phyloP scores from a whole-genome alignment of 2,888 invertebrate species.

The Coremacera marginata region DNA sequence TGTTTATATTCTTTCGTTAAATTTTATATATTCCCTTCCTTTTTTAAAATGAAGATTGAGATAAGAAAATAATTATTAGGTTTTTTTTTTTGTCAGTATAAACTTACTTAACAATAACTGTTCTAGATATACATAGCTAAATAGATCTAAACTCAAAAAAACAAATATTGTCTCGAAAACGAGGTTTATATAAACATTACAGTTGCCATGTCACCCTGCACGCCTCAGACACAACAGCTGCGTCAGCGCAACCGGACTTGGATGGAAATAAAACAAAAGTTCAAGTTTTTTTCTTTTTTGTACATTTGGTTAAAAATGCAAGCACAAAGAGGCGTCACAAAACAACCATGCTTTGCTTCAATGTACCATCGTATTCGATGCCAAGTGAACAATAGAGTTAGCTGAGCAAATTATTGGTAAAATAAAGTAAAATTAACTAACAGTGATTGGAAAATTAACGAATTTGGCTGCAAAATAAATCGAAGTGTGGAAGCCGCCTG shows the following conservation, averaged over 20 bases:
- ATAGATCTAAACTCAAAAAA: too few relatives aligned
- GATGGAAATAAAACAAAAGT: neutral
- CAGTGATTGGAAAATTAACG: slow-evolving; percentile 24
- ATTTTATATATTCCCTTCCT: too few relatives aligned
- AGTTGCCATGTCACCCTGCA: too few relatives aligned
- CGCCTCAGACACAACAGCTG: neutral
- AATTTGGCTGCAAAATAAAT: neutral
- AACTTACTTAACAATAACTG: too few relatives aligned
- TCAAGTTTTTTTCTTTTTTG: neutral
- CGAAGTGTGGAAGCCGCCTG: neutral
- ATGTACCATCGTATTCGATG: too few relatives aligned
- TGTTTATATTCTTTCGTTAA: too few relatives aligned
- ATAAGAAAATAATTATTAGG: too few relatives aligned
- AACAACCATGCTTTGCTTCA: neutral
- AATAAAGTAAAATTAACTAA: slow-evolving; percentile 23
- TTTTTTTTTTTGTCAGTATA: too few relatives aligned
- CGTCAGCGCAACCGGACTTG: slow-evolving; percentile 11
- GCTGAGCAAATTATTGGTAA: slow-evolving; percentile 9
- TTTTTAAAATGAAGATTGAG: too few relatives aligned
- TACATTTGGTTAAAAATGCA: neutral
- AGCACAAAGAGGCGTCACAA: neutral
- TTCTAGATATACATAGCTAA: too few relatives aligned
- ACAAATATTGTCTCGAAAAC: too few relatives aligned
- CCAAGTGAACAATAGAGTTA: neutral
- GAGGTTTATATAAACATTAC: too few relatives aligned